phyloP scores from a whole-genome alignment of 2,888 invertebrate genomes.

The Pandemis corylana region DNA sequence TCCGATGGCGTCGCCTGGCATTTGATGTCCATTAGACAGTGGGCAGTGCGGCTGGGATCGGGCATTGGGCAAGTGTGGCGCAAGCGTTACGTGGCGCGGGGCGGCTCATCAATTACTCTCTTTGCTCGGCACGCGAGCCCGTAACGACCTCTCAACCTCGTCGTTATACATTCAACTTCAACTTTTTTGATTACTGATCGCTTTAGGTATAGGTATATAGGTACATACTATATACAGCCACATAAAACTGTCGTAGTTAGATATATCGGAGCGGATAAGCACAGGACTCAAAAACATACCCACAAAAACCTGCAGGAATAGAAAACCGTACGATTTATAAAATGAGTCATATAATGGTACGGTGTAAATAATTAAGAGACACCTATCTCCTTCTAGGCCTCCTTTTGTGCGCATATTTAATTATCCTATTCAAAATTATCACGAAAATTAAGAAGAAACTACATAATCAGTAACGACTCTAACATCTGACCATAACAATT shows the following conservation, averaged over 20 bases:
- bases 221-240: no score
- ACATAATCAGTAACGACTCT: background rate
- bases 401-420: no score
- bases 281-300: no score
- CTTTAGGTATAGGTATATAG: background rate
- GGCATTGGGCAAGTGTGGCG: conserved; percentile 45
- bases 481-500: background rate
- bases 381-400: no score
- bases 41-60: conserved; percentile 30
- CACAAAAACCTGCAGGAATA: no score
- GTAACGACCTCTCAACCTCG: conserved; percentile 4
- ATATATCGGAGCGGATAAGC: no score
- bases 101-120: conserved; percentile 51
- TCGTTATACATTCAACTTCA: background rate
- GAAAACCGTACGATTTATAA: no score
- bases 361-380: no score
- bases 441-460: background rate
- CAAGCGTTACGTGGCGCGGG: conserved; percentile 47
- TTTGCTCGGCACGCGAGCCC: conserved; percentile 42
- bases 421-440: background rate
- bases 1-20: conserved; percentile 22
- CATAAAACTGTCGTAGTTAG: no score
- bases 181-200: background rate
- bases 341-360: no score
- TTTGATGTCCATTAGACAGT: conserved; percentile 35